Base-by-base conservation (phyloP, 37 sponge, comb jelly and placozoan genomes). In the Ephydatia muelleri region DNA sequence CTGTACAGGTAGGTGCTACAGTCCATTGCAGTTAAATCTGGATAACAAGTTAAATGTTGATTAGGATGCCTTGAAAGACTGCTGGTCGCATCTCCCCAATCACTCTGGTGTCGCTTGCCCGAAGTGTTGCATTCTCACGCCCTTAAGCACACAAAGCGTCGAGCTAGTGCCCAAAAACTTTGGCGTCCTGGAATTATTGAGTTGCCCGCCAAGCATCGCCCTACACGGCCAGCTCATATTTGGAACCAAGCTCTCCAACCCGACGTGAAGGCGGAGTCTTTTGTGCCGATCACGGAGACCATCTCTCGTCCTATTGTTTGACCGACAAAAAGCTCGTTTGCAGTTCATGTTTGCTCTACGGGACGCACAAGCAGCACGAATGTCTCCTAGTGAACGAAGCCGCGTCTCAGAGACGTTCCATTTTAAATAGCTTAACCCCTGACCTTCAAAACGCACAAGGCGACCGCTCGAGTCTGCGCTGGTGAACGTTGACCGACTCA, bases 301-400 rank as follows among this genome's bases (percentile, higher is more conserved):
- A 73, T 22, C 78, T 88, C 66, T 65, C 84, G 16, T 83, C 80
- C 31, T 88, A 72, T 34, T 88, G 89, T 68, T n/a, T 73, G 32
- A 78, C 83, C 23, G 84, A 83, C 49, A 68, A 70, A 13, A 65
- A 0, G 0, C 57, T 88, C 3, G 81, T 88, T 2, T 88, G 89
- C 34, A 83, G 84, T 26, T 83, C 89, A 2, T 88, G 89, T 57
- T 74, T 78, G 5, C 33, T 88, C 9, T 83, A 82, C 23, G 84
- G 89, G 0, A 1, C 29, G 5, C 84, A 83, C 49, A 79, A 72
- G 65, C 68, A 72, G 2, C 84, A 88, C 65, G 26, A 16, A 22
- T 68, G 74, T 33, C 37, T 49, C 19, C 66, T 79, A 25, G 76
- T 88, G 66, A 71, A 27, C 1, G 80, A 83, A 31, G 89, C 84